phyloP scores from a whole-genome alignment of 2,113 vertebrate species.

The Mellivora capensis region DNA sequence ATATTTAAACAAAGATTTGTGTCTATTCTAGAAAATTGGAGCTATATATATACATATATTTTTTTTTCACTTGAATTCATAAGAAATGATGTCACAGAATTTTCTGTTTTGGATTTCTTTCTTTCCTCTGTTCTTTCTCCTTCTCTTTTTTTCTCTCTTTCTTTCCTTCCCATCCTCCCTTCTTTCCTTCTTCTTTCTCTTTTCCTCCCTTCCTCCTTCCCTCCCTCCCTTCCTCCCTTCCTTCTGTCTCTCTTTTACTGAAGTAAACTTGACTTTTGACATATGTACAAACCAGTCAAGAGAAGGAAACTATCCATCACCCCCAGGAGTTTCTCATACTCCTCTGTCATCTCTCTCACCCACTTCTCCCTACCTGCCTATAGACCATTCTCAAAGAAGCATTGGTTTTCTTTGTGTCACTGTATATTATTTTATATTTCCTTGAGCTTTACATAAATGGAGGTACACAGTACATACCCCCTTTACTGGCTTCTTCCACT shows the following conservation, averaged over 20 bases:
- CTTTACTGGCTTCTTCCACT: not conserved
- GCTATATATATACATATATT: not conserved
- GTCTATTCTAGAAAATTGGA: not conserved
- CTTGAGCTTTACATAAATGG: not conserved
- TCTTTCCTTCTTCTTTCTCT: accelerated
- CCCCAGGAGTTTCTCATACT: not conserved
- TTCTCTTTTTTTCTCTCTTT: not conserved
- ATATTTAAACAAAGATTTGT: constrained; percentile 8
- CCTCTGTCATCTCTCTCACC: not conserved
- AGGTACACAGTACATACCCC: not conserved
- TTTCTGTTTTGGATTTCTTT: not conserved
- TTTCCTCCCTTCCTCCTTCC: accelerated
- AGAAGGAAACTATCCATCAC: not conserved
- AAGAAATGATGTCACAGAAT: not conserved
- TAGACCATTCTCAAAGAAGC: not conserved
- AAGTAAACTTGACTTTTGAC: not conserved
- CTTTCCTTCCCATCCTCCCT: accelerated
- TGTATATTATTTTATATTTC: not conserved
- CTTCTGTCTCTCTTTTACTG: not conserved
- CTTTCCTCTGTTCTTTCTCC: not conserved
- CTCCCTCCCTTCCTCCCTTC: no score
- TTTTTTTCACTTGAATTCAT: not conserved
- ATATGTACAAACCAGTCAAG: not conserved
- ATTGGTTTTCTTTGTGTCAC: not conserved
- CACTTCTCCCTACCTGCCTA: no score